A percentile compares a stretch with the other conserved stretches of the same genome.
These are phyloP conservation scores for Alaudala cheleensis DNA, from an alignment of 2,113 vertebrate genomes.

Conservation along the genomic window DNA sequence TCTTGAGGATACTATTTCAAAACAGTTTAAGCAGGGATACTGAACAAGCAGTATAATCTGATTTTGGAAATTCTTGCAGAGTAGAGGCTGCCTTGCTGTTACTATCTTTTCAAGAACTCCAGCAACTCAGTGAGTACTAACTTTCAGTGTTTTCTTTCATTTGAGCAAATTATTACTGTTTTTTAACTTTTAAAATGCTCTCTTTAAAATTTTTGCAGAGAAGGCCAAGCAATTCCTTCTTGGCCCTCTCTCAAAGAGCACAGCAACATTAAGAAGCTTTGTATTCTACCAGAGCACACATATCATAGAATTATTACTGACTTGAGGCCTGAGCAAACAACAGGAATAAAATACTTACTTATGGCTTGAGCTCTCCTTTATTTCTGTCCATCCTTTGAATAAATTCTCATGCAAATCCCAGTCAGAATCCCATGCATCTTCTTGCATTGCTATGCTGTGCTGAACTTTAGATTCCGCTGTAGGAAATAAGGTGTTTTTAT, in stretches of 20 bases:
- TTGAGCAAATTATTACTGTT: not conserved
- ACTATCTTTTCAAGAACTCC: not conserved
- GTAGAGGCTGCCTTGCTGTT: not conserved
- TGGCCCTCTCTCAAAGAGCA: not conserved
- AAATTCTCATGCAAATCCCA: constrained; percentile 91
- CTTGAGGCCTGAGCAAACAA: not conserved
- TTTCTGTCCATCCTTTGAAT: constrained; percentile 86
- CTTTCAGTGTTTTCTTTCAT: not conserved
- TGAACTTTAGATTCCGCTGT: constrained; percentile 86
- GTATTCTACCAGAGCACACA: not conserved
- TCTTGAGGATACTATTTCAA: not conserved
- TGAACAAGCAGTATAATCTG: not conserved
- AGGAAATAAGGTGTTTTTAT: not conserved
- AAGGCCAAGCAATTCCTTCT: not conserved
- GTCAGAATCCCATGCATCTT: constrained; percentile 91
- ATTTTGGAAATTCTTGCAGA: not conserved
- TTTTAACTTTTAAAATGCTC: not conserved
- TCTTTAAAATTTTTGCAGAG: not conserved
- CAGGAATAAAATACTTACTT: constrained; percentile 74
- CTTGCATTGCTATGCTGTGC: constrained; percentile 85
- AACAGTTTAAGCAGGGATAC: not conserved
- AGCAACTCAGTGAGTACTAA: not conserved
- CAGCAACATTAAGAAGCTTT: not conserved
- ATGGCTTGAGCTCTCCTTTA: constrained; percentile 83
- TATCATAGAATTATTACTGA: not conserved